Evolutionary conservation across 2,888 invertebrate species (phyloP).

Genomic region (Sinhomidia bicolor): DNA sequence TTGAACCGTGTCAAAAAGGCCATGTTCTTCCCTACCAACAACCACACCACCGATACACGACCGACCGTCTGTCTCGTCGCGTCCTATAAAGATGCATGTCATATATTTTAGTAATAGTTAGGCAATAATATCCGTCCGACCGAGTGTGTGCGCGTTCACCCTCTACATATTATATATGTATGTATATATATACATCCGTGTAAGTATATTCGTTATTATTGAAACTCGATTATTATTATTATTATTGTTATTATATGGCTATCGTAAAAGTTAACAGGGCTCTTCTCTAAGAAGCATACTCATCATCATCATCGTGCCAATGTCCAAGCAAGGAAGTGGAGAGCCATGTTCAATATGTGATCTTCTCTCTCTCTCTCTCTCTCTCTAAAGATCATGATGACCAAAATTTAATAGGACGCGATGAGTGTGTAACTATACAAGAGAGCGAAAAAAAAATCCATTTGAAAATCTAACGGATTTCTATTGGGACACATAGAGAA

Average conservation of each 20-base stretch:
- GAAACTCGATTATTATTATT: constrained; percentile 62
- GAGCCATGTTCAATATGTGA: constrained; percentile 13
- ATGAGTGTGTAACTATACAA: no score
- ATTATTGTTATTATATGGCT: constrained; percentile 59
- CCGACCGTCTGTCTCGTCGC: constrained; percentile 41
- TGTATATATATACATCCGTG: background rate
- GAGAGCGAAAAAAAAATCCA: constrained; percentile 13
- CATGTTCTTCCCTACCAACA: background rate
- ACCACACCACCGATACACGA: background rate
- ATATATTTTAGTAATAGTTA: background rate
- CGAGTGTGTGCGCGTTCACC: no score
- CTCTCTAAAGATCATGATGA: background rate
- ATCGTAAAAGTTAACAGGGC: constrained; percentile 60
- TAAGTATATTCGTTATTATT: constrained; percentile 35
- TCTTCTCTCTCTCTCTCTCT: no score
- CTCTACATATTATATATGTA: constrained; percentile 1
- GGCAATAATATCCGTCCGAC: background rate
- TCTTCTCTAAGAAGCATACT: background rate
- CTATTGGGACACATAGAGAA: constrained; percentile 17
- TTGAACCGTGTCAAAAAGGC: constrained; percentile 55
- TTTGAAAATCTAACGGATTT: constrained; percentile 44
- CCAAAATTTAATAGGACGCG: constrained; percentile 1
- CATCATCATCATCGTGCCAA: background rate
- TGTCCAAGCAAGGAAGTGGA: constrained; percentile 36
- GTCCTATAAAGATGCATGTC: constrained; percentile 1